These are phyloP conservation scores for Ariolimax columbianus DNA, from an alignment of 2,888 invertebrate species.

Conservation along the genomic window DNA sequence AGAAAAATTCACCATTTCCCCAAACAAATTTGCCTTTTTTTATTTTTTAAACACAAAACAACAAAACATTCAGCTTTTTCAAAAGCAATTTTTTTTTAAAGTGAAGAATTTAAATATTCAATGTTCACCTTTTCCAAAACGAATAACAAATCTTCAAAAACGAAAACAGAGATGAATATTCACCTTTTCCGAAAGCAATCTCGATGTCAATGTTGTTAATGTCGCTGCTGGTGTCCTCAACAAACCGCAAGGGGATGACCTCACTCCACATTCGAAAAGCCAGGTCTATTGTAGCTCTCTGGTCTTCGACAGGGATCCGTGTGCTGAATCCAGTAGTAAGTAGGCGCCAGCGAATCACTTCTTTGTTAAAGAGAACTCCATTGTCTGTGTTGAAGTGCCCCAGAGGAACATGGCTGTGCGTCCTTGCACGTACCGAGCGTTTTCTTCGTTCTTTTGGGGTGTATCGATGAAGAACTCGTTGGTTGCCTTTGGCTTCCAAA, in stretches of 20 bases:
- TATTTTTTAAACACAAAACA: too few relatives aligned
- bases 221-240: conserved; percentile 73
- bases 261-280: conserved; percentile 80
- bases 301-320: conserved; percentile 74
- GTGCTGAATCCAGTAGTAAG: conserved; percentile 75
- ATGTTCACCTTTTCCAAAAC: too few relatives aligned
- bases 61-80: too few relatives aligned
- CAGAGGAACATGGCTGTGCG: not conserved
- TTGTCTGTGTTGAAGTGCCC: conserved; percentile 37
- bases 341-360: conserved; percentile 76
- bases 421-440: conserved; percentile 34
- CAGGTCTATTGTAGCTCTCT: conserved; percentile 74
- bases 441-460: conserved; percentile 38
- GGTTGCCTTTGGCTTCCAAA: conserved; percentile 26
- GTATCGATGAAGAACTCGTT: conserved; percentile 32
- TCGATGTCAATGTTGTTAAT: conserved; percentile 77
- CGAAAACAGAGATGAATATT: not conserved
- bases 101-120: too few relatives aligned
- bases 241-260: conserved; percentile 78
- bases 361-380: conserved; percentile 70
- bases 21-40: too few relatives aligned
- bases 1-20: too few relatives aligned
- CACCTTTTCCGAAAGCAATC: conserved; percentile 78
- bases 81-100: too few relatives aligned
- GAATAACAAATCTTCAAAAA: too few relatives aligned